These are phyloP conservation scores for Cirrhinus mrigala DNA, from an alignment of 2,797 vertebrate genomes.

Conservation along the genomic window DNA sequence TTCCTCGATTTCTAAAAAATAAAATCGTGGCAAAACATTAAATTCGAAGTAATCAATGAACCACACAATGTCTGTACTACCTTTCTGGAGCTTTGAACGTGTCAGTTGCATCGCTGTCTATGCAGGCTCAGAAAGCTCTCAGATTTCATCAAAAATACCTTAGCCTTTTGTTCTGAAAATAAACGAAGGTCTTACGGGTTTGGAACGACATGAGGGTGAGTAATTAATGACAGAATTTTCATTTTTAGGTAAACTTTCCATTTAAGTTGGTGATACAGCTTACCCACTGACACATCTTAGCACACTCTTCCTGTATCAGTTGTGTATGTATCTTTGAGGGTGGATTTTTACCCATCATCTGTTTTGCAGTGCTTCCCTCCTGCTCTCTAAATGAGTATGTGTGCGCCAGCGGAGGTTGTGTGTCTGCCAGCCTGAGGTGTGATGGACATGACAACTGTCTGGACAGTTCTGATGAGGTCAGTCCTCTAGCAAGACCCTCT, in stretches of 20 bases:
- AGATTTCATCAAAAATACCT: no score
- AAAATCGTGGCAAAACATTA: no score
- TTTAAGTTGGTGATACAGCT: neutral
- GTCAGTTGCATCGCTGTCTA: no score
- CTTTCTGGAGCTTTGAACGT: no score
- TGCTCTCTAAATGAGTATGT: conserved; percentile 95
- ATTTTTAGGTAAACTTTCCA: neutral
- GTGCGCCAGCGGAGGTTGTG: conserved; percentile 90
- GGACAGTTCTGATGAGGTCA: conserved; percentile 97
- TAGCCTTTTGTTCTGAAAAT: no score
- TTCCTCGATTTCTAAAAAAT: no score
- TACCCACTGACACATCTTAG: neutral
- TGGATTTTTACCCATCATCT: conserved; percentile 14
- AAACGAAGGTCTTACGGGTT: no score
- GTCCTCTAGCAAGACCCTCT: conserved; percentile 50
- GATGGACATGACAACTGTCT: conserved; percentile 94
- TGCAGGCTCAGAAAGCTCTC: no score
- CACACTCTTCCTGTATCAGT: conserved; percentile 8
- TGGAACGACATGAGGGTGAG: no score
- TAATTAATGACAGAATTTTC: no score
- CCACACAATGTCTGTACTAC: no score
- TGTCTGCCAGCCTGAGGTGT: conserved; percentile 91
- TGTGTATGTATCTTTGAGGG: conserved; percentile 22
- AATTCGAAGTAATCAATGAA: no score
- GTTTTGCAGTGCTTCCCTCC: conserved; percentile 84